Conservation (phyloP, 35 echinoderm and acorn worm species). For the Stichopus chloronotus region DNA sequence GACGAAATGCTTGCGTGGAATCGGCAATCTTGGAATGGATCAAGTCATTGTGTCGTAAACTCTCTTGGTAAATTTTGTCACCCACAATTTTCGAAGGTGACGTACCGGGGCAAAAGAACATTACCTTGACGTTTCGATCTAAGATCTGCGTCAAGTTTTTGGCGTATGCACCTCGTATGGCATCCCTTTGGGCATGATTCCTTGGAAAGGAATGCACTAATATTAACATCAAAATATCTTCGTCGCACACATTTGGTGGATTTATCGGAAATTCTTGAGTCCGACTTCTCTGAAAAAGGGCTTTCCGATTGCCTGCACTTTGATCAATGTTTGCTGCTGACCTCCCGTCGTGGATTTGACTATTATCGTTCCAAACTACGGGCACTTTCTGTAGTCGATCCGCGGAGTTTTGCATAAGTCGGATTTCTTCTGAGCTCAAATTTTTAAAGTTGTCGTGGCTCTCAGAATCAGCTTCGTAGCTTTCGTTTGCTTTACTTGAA, state of each 20-base stretch:
- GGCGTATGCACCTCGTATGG: constrained; percentile 45
- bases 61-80: constrained; percentile 42
- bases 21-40: constrained; percentile 65
- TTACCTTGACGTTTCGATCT: constrained; percentile 50
- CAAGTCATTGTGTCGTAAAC: constrained; percentile 53
- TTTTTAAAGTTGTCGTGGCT: constrained; percentile 51
- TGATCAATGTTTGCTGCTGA: not conserved
- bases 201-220: constrained; percentile 57
- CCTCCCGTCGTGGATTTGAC: not conserved
- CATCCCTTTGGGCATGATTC: constrained; percentile 55
- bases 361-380: constrained; percentile 57
- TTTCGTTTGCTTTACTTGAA: not conserved
- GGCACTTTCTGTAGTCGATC: not conserved
- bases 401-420: not conserved
- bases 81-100: constrained; percentile 14
- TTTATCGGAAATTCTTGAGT: constrained; percentile 50
- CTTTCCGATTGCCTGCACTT: not conserved
- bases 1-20: constrained; percentile 50
- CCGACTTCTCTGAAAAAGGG: not conserved
- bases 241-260: constrained; percentile 10
- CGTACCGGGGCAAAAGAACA: constrained; percentile 49
- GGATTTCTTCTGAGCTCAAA: constrained; percentile 27
- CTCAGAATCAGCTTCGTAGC: not conserved
- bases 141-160: constrained; percentile 34
- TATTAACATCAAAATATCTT: constrained; percentile 50